Base-by-base conservation (phyloP, 2,888 invertebrate species). In the Trachelus tabidus region DNA sequence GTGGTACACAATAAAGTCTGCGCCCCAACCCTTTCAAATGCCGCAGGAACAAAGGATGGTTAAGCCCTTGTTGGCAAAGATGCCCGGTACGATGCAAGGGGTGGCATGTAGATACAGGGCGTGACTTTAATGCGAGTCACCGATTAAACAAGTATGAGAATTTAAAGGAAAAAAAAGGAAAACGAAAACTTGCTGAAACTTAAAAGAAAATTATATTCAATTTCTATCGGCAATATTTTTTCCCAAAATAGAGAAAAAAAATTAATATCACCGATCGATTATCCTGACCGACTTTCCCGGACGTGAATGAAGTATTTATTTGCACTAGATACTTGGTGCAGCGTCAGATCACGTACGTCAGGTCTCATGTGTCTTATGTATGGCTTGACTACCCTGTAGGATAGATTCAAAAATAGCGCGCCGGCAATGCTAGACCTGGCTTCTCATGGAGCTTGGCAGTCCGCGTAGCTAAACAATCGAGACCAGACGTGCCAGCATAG, bases 1-100 rank as follows among this genome's bases (percentile, higher is more conserved):
- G 86, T 83, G 77, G 83, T 83, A 82, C 82, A 89, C 90, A 90
- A 90, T 90, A 84, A 89, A 89, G 89, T 89, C 90, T 89, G 87
- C 85, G 82, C 81, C 83, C 69, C 86, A 84, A 85, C 87, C 88
- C 85, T 85, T 56, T 86, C 82, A 85, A 87, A 87, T 85, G 85
- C 81, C 85, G 83, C 82, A 40, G 82, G 81, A 81, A 89, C 89
- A 87, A 89, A 89, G 87, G 84, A 82, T 83, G 86, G 86, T 89
- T 89, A 88, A 89, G 84, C 87, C 85, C 87, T 89, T 83, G 87
- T 87, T 82, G 84, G 85, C 87, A 85, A 87, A 86, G 87, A 88
- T 88, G 86, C 86, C 85, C 83, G 83, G 78, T 82, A 82, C 84
- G 84, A 71, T 34, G 9, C 56, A 23, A 56, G 23, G 56, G 56